phyloP scores from a whole-genome alignment of 2,113 vertebrate species.

The Otolemur garnettii region DNA sequence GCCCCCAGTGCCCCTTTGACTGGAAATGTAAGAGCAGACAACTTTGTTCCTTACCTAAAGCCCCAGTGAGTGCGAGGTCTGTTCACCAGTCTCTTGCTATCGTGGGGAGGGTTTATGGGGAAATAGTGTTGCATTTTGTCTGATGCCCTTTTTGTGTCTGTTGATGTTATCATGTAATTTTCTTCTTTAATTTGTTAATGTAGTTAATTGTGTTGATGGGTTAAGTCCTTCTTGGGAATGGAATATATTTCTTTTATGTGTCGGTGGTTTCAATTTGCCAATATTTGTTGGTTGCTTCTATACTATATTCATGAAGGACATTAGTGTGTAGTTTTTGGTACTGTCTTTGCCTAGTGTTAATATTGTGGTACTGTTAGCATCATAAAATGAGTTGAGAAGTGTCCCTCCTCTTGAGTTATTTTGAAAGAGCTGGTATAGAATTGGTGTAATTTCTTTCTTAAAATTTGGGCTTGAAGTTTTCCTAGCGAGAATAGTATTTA shows the following conservation, averaged over 20 bases:
- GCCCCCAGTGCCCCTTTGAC: neutral
- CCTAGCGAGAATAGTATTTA: constrained; percentile 11
- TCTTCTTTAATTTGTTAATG: constrained; percentile 11
- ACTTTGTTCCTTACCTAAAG: neutral
- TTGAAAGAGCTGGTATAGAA: neutral
- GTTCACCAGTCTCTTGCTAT: neutral
- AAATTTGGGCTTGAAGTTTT: neutral
- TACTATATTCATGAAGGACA: neutral
- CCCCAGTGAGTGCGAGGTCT: neutral
- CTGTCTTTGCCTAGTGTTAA: neutral
- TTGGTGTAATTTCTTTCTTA: neutral
- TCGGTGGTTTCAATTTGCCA: neutral
- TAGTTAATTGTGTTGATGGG: neutral
- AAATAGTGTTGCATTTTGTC: neutral
- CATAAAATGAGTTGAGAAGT: neutral
- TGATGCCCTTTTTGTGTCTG: neutral
- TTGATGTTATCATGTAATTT: neutral
- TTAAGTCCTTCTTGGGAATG: neutral
- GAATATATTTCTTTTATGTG: neutral
- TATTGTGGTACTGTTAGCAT: neutral
- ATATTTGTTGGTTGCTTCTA: neutral
- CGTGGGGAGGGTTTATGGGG: neutral
- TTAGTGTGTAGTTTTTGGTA: neutral
- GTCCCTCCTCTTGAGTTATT: neutral
- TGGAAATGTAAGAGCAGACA: neutral